Base-by-base conservation (phyloP, 2,888 invertebrate genomes). In the Drosophila borborema region DNA sequence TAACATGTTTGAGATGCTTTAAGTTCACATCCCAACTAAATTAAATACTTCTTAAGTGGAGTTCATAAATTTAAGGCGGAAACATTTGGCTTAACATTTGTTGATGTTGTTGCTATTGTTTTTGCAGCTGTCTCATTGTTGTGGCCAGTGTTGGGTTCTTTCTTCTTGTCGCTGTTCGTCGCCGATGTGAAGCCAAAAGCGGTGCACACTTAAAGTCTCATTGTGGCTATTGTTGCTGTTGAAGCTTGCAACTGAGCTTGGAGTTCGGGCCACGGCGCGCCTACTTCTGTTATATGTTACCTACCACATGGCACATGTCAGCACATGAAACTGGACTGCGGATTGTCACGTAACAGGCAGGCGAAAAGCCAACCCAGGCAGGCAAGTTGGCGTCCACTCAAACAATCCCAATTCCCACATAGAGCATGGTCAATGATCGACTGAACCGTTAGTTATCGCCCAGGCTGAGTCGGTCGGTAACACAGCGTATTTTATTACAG, bases 371-470 rank as follows among this genome's bases (percentile, higher is more conserved):
- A n/a, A 23, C 16, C 16, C 28, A 10, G 14, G 5, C 31, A 10
- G 14, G 46, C 43, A 9, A 18, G 43, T 10, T 18, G 36, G 7
- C 48, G 5, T 16, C 43, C 34, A 28, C n/a, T 28, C 54, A 51
- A 20, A 34, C 68, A 64, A 64, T 69, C 61, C 69, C 62, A 59
- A 62, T 56, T 60, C 36, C 49, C 23, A 10, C 51, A 36, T 34
- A 28, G 36, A 20, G 9, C 63, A 20, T 48, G 58, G 63, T 38
- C 68, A 64, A 14, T 54, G 55, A 49, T 56, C 55, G 28, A 23
- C 64, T 41, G 59, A 61, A 67, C 74, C 77, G 80, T 80, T 77
- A 77, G 77, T 79, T 77, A 77, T 77, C 77, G 74, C 77, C 55
- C 53, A 38, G 20, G 40, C 23, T 40, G 16, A 28, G n/a, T 63